Percentiles rank a stretch among this genome's conserved stretches.
Evolutionary conservation across 92 coral and sea anemone genomes (phyloP).

Genomic region (Scolanthus callimorphus): DNA sequence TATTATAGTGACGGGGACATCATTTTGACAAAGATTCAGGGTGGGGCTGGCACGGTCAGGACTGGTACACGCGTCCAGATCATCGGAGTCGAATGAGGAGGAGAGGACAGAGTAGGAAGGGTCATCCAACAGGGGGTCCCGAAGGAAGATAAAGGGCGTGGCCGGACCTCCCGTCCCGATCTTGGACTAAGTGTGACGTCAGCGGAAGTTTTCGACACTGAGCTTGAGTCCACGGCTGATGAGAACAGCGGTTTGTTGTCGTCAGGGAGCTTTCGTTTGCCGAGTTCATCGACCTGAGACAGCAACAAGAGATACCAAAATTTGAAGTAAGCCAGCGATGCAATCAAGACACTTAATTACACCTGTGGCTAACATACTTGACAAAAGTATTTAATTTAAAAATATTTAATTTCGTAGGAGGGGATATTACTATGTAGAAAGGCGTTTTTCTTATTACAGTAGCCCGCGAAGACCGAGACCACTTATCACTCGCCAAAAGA

Average conservation of each 20-base stretch:
- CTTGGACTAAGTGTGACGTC: constrained; percentile 58
- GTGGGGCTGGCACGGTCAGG: constrained; percentile 70
- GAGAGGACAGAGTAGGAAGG: constrained; percentile 16
- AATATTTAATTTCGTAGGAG: too few relatives aligned
- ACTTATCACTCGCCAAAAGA: too few relatives aligned
- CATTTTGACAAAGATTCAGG: constrained; percentile 65
- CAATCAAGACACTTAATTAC: too few relatives aligned
- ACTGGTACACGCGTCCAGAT: constrained; percentile 34
- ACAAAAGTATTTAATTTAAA: too few relatives aligned
- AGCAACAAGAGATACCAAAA: too few relatives aligned
- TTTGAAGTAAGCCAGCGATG: too few relatives aligned
- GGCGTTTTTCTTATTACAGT: too few relatives aligned
- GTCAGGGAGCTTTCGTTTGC: constrained; percentile 16
- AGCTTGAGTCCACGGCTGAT: constrained; percentile 69
- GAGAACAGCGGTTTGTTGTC: constrained; percentile 55
- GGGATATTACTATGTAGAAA: too few relatives aligned
- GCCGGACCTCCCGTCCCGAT: constrained; percentile 36
- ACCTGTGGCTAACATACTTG: too few relatives aligned
- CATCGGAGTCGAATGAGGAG: constrained; percentile 52
- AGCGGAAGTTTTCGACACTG: constrained; percentile 61
- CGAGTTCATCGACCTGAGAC: constrained; percentile 8
- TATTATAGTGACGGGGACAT: constrained; percentile 80
- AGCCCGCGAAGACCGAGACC: too few relatives aligned
- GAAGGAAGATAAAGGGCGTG: constrained; percentile 74
- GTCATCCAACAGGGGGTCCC: constrained; percentile 58